Evolutionary conservation across 2,113 vertebrate species (phyloP).

Genomic region (Willisornis vidua): DNA sequence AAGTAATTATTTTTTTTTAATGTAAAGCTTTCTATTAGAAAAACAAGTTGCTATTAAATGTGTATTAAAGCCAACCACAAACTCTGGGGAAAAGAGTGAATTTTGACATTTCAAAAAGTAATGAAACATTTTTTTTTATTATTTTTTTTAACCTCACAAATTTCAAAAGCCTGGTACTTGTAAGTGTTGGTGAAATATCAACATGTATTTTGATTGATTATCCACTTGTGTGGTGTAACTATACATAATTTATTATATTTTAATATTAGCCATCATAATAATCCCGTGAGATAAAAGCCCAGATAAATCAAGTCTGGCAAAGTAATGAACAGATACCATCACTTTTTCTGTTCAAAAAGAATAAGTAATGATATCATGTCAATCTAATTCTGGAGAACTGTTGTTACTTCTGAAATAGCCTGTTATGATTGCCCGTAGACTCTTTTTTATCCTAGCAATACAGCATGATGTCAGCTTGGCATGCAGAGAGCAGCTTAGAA

Average conservation of each 20-base stretch:
- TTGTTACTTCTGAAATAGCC: background rate
- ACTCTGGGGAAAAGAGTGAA: background rate
- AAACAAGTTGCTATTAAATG: background rate
- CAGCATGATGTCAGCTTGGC: background rate
- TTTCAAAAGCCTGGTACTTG: background rate
- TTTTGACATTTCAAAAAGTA: background rate
- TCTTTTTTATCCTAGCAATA: background rate
- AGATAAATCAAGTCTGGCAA: conserved; percentile 10
- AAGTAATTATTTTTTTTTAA: background rate
- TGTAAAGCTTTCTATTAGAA: background rate
- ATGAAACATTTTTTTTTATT: background rate
- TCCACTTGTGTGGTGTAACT: background rate
- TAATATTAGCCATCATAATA: conserved; percentile 14
- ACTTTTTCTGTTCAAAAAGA: conserved; percentile 3
- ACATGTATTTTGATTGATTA: background rate
- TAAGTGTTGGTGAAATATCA: background rate
- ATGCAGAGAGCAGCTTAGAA: background rate
- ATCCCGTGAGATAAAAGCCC: conserved; percentile 25
- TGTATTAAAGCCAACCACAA: background rate
- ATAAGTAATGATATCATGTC: background rate
- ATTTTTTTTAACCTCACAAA: background rate
- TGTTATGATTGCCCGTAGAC: background rate
- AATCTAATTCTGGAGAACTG: background rate
- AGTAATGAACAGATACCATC: conserved; percentile 2
- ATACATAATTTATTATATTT: conserved; percentile 24